These are phyloP conservation scores for Lethenteron camtschaticum DNA, from an alignment of 2,113 vertebrate genomes.

Conservation along the genomic window DNA sequence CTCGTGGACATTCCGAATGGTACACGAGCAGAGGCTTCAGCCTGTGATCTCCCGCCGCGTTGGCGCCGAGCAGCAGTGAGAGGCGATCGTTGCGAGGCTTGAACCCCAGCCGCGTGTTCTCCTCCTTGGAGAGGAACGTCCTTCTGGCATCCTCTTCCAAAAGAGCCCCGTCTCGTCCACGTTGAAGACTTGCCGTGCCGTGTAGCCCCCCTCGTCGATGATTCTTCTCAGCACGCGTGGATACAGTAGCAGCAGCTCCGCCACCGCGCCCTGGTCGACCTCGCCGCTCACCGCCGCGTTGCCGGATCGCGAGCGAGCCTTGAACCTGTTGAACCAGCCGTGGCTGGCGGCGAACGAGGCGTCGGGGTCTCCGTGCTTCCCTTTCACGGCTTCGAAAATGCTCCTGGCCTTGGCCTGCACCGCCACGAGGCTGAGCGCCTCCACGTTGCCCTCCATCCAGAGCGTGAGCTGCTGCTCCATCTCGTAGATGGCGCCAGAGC, in stretches of 20 bases:
- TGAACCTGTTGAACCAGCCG: no score
- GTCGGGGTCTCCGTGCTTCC: no score
- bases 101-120: conserved; percentile 2
- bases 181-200: conserved; percentile 5
- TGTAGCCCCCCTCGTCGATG: conserved; percentile 1
- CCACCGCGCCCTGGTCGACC: no score
- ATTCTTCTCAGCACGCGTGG: neutral
- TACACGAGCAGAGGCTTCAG: conserved; percentile 4
- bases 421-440: no score
- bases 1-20: neutral
- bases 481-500: no score
- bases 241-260: neutral
- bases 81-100: conserved; percentile 7
- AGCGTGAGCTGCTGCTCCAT: no score
- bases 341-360: no score
- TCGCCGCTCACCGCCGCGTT: no score
- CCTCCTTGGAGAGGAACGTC: conserved; percentile 6
- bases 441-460: no score
- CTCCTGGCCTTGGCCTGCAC: no score
- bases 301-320: no score
- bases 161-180: conserved; percentile 6
- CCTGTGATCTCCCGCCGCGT: neutral
- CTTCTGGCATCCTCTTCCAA: conserved; percentile 8
- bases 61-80: neutral
- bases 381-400: no score